Percentiles rank a stretch among this genome's conserved stretches.
phyloP scores from a whole-genome alignment of 2,797 vertebrate genomes.

The Erpetoichthys calabaricus region DNA sequence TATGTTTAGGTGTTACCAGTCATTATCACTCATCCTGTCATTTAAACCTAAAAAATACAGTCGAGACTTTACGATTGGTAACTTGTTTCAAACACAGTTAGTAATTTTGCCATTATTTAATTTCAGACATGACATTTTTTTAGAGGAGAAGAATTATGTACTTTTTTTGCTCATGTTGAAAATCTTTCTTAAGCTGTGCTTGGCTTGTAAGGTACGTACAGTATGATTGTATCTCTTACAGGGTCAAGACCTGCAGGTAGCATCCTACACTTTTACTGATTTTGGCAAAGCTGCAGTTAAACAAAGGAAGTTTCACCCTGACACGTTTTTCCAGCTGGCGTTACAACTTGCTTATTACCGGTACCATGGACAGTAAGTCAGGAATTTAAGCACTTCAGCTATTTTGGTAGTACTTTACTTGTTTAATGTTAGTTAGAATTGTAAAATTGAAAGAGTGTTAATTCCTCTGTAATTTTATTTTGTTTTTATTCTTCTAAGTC shows the following conservation, averaged over 20 bases:
- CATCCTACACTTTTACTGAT: slow-evolving; percentile 61
- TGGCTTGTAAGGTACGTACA: too few relatives aligned
- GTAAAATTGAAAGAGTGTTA: not conserved
- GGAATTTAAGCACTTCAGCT: not conserved
- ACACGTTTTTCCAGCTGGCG: slow-evolving; percentile 83
- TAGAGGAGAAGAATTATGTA: too few relatives aligned
- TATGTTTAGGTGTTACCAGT: too few relatives aligned
- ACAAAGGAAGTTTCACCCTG: slow-evolving; percentile 72
- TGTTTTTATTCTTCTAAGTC: slow-evolving; percentile 39
- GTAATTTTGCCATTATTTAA: too few relatives aligned
- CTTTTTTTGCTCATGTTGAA: too few relatives aligned
- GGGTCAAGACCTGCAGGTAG: slow-evolving; percentile 64
- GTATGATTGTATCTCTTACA: slow-evolving; percentile 28
- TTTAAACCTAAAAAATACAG: too few relatives aligned
- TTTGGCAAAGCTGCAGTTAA: slow-evolving; percentile 80
- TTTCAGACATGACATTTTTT: too few relatives aligned
- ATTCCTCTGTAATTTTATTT: not conserved
- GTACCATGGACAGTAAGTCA: slow-evolving; percentile 58
- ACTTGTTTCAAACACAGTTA: too few relatives aligned
- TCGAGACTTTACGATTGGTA: too few relatives aligned
- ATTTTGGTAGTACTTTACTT: not conserved
- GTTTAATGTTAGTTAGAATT: not conserved
- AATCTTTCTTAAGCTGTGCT: too few relatives aligned
- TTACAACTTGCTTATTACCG: slow-evolving; percentile 80
- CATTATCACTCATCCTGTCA: too few relatives aligned